A percentile compares a stretch with the other conserved stretches of the same genome.
Evolutionary conservation across 2,888 invertebrate species (phyloP).

Genomic region (Xestia sexstrigata): DNA sequence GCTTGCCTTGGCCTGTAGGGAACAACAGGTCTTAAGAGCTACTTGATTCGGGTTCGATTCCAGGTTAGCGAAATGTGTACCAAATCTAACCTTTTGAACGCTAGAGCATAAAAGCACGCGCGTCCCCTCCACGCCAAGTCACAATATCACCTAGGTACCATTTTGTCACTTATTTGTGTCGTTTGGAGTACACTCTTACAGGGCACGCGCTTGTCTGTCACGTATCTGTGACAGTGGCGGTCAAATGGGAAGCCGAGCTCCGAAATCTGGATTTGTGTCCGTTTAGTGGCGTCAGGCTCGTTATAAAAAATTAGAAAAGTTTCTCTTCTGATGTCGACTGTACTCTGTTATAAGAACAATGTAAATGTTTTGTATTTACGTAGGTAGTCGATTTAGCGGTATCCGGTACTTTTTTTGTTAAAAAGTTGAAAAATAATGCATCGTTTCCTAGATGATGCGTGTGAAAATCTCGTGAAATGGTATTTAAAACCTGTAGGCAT

Average conservation of each 20-base stretch:
- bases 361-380: constrained; percentile 50
- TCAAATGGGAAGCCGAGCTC: not conserved
- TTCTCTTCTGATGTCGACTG: constrained; percentile 7
- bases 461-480: not conserved
- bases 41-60: not conserved
- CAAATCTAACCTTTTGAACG: no score
- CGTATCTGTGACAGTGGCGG: no score
- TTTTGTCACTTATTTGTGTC: no score
- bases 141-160: no score
- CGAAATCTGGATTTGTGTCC: not conserved
- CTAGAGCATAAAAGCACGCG: no score
- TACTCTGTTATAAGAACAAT: constrained; percentile 51
- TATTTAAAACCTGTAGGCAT: not conserved
- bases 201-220: no score
- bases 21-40: not conserved
- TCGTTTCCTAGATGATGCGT: constrained; percentile 12
- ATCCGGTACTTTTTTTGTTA: constrained; percentile 35
- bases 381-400: not conserved
- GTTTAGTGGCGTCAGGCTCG: not conserved
- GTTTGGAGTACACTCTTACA: no score
- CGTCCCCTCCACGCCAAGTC: no score
- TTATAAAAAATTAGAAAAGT: not conserved
- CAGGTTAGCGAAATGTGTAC: not conserved
- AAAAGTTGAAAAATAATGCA: constrained; percentile 16
- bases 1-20: not conserved